Evolutionary conservation across 2,113 vertebrate genomes (phyloP).

Genomic region (Petrocephalus zakoni): DNA sequence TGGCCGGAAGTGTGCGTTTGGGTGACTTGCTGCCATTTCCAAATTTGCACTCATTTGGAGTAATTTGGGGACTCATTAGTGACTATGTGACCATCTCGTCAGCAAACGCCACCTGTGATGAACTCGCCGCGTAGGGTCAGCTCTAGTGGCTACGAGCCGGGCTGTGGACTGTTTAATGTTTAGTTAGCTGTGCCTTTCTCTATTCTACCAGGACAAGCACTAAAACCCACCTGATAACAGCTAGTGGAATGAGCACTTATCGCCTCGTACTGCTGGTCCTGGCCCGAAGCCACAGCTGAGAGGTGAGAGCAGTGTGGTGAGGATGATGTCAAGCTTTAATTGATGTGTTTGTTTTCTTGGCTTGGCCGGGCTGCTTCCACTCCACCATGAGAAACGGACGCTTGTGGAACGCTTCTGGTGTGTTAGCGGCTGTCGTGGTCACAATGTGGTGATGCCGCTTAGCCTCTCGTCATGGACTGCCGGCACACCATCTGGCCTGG

Average conservation of each 20-base stretch:
- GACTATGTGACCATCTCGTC: not conserved
- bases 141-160: not conserved
- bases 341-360: not conserved
- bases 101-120: not conserved
- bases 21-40: not conserved
- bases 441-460: not conserved
- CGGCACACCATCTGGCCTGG: not conserved
- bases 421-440: not conserved
- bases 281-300: not conserved
- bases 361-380: not conserved
- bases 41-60: not conserved
- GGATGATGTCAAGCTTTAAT: constrained; percentile 5
- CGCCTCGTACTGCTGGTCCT: not conserved
- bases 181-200: not conserved
- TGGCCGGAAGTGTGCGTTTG: not conserved
- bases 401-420: not conserved
- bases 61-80: not conserved
- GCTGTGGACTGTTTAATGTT: not conserved
- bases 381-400: not conserved
- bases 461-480: not conserved
- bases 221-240: not conserved
- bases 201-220: not conserved
- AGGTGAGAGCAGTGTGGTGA: not conserved
- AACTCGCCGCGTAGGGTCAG: not conserved
- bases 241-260: not conserved